Base-by-base conservation (phyloP, 2,888 invertebrate genomes). In the Zaprionus bogoriensis region DNA sequence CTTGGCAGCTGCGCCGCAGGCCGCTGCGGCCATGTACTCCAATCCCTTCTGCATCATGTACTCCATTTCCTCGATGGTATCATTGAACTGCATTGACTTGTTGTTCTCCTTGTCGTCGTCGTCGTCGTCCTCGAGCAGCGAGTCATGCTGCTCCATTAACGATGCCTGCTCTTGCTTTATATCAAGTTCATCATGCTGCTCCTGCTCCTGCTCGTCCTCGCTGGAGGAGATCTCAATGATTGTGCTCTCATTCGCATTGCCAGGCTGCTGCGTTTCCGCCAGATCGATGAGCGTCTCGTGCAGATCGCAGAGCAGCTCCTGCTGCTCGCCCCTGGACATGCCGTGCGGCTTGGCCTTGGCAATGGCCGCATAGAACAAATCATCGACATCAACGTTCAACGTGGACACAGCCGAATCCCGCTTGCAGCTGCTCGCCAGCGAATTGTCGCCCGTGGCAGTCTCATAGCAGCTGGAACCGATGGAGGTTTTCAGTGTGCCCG, bases 61-160 rank as follows among this genome's bases (percentile, higher is more conserved):
- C 32, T 91, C 91, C 42, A 92, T 90, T 77, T 91, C 90, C 78
- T 91, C 92, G 55, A 91, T 86, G 2, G 91, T 91, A 65, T 91
- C 90, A 65, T 92, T 91, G 46, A 91, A 91, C 32, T 90, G 84
- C 7, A 87, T 66, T 0, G 90, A 90, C 2, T 66, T 62, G 39
- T 88, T 87, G 22, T 88, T 87, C 41, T 87, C 78, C 50, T 88
- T 65, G 6, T 77, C 67, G 2, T 58, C 62, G 9, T 45, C 64
- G 7, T 14, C n/a, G 42, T 28, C 32, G n/a, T 30, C 42, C 14
- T 67, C 58, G 42, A 9, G 47, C n/a, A n/a, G n/a, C n/a, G n/a
- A n/a, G n/a, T n/a, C 17, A 36, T 36, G 32, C 14, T 51, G 41
- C 2, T 74, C 73, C 7, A 70, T 71, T 32, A 69, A 66, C 1